phyloP scores from a whole-genome alignment of 1,140 invertebrate species.

The Aphidius ervi region DNA sequence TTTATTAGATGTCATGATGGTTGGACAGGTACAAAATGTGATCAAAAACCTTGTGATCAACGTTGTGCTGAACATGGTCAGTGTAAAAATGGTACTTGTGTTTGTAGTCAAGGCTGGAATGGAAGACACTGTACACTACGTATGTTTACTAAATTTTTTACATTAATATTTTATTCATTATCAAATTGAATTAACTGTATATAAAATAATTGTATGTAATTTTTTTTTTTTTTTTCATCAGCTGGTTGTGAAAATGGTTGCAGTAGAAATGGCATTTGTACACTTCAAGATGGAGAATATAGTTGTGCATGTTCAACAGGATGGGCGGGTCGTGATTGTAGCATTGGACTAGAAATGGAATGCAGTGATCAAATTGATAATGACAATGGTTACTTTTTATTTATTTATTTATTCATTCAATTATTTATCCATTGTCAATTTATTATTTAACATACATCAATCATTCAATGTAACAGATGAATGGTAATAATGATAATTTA shows the following conservation, averaged over 20 bases:
- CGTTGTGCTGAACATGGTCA: slow-evolving; percentile 92
- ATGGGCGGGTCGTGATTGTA: slow-evolving; percentile 90
- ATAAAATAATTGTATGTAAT: background rate
- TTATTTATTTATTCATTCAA: background rate
- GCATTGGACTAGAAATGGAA: slow-evolving; percentile 83
- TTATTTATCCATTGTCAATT: background rate
- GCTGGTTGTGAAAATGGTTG: slow-evolving; percentile 94
- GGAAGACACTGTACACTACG: slow-evolving; percentile 92
- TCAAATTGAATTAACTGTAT: background rate
- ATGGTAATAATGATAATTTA: background rate
- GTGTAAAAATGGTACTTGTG: slow-evolving; percentile 95
- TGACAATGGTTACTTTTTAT: slow-evolving; percentile 75
- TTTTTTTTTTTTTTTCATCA: slow-evolving; percentile 48
- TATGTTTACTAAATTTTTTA: slow-evolving; percentile 58
- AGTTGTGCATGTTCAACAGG: slow-evolving; percentile 85
- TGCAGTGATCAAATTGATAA: slow-evolving; percentile 95
- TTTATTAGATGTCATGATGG: slow-evolving; percentile 71
- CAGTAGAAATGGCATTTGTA: slow-evolving; percentile 85
- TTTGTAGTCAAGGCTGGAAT: slow-evolving; percentile 96
- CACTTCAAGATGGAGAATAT: slow-evolving; percentile 78
- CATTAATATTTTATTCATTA: background rate
- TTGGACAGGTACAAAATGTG: slow-evolving; percentile 88
- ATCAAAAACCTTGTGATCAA: slow-evolving; percentile 82
- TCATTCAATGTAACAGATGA: background rate
- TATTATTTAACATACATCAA: slow-evolving; percentile 5